These are phyloP conservation scores for Hetaerina titia DNA, from an alignment of 2,888 invertebrate genomes.

Conservation along the genomic window DNA sequence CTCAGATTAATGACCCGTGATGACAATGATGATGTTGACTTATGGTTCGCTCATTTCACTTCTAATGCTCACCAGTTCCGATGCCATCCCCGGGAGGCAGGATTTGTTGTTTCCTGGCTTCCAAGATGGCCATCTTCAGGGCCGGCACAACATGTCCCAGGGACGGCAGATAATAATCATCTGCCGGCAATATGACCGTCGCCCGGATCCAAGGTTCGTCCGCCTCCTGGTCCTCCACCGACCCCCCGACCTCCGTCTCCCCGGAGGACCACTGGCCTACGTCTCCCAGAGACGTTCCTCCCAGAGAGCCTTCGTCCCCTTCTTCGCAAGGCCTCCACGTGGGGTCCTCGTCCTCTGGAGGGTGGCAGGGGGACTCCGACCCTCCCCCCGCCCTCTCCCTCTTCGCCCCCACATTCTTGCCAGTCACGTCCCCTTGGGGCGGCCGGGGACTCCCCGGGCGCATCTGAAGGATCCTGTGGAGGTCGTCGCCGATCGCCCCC, in stretches of 20 bases:
- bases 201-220: conserved; percentile 39
- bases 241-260: not conserved
- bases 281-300: not conserved
- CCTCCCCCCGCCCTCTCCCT: not conserved
- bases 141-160: conserved; percentile 81
- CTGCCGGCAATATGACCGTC: conserved; percentile 28
- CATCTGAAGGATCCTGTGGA: not conserved
- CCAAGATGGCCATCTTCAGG: conserved; percentile 81
- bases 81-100: conserved; percentile 80
- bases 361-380: not conserved
- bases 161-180: conserved; percentile 71
- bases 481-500: not conserved
- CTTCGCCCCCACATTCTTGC: not conserved
- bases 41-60: not conserved
- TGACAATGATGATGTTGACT: not conserved
- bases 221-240: not conserved
- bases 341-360: not conserved
- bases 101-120: conserved; percentile 78
- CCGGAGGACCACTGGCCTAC: not conserved
- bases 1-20: too few species aligned
- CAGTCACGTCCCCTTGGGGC: not conserved
- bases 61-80: not conserved
- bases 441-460: not conserved
- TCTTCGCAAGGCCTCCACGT: not conserved
- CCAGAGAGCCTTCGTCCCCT: not conserved